These are phyloP conservation scores for Cheilosia urbana DNA, from an alignment of 2,888 invertebrate genomes.

Conservation along the genomic window DNA sequence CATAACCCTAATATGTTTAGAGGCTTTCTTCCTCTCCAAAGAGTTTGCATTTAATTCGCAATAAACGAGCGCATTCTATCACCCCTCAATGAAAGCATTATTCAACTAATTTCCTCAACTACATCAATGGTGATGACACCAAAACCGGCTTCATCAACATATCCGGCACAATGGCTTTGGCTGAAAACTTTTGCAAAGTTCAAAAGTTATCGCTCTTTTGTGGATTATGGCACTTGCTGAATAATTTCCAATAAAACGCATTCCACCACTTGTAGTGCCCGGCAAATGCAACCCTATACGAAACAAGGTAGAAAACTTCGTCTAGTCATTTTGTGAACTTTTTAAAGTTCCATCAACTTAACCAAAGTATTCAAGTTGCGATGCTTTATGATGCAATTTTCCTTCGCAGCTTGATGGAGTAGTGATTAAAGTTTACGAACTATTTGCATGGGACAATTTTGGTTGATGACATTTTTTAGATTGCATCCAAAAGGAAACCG, in stretches of 20 bases:
- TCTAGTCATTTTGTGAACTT: background rate
- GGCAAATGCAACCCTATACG: background rate
- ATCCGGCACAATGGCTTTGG: conserved; percentile 2
- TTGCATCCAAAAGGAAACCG: too few species aligned
- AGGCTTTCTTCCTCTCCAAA: too few species aligned
- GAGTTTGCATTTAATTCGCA: too few species aligned
- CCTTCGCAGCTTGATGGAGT: background rate
- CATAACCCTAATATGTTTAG: too few species aligned
- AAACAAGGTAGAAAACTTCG: background rate
- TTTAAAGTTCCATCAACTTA: conserved; percentile 23
- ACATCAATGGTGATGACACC: too few species aligned
- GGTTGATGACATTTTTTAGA: too few species aligned
- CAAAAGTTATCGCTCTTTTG: conserved; percentile 16
- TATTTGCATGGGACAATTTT: background rate
- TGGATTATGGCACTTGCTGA: conserved; percentile 31
- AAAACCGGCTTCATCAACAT: background rate
- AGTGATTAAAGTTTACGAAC: background rate
- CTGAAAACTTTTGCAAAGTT: conserved; percentile 29
- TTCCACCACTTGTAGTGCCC: background rate
- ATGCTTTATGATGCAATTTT: background rate
- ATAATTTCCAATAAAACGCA: conserved; percentile 28
- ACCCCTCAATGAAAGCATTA: too few species aligned
- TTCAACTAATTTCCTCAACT: too few species aligned
- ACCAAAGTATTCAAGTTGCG: background rate
- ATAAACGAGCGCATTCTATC: too few species aligned